These are phyloP conservation scores for Scaptomyza flava DNA, from an alignment of 2,888 invertebrate genomes.

Conservation along the genomic window DNA sequence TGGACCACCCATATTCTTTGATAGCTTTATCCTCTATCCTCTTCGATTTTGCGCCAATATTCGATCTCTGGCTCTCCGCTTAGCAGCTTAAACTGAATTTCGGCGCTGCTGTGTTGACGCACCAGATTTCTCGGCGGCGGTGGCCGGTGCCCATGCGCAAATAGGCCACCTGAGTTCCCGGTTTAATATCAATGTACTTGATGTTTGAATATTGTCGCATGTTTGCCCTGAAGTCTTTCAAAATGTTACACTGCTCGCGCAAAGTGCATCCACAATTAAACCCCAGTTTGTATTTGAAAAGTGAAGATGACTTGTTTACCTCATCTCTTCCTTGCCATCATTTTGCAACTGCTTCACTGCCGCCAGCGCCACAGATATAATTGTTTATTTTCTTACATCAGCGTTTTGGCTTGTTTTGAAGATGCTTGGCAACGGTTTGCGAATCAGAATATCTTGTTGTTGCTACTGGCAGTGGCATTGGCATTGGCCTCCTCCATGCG, in stretches of 20 bases:
- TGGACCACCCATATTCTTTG: constrained; percentile 80
- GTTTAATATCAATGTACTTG: constrained; percentile 92
- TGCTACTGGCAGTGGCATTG: too few species aligned
- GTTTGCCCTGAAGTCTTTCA: constrained; percentile 89
- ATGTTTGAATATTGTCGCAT: constrained; percentile 87
- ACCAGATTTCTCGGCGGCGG: constrained; percentile 84
- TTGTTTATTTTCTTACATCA: too few species aligned
- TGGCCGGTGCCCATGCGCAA: constrained; percentile 87
- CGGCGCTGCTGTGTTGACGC: constrained; percentile 79
- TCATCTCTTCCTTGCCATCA: too few species aligned
- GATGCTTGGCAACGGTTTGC: too few species aligned
- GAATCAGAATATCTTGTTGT: too few species aligned
- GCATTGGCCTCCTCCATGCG: too few species aligned
- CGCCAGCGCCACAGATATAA: too few species aligned
- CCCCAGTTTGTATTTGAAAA: constrained; percentile 78
- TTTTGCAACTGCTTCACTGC: too few species aligned
- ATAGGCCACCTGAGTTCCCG: constrained; percentile 88
- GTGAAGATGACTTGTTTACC: too few species aligned
- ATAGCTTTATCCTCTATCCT: constrained; percentile 84
- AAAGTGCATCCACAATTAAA: constrained; percentile 90
- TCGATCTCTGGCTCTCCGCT: constrained; percentile 88
- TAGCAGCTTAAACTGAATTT: constrained; percentile 84
- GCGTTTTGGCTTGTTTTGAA: too few species aligned
- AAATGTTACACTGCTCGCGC: constrained; percentile 88
- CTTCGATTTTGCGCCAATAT: constrained; percentile 92